A percentile compares a stretch with the other conserved stretches of the same genome.
Conservation (phyloP, 2,888 invertebrate genomes). For the Noctuana brunneofusca region DNA sequence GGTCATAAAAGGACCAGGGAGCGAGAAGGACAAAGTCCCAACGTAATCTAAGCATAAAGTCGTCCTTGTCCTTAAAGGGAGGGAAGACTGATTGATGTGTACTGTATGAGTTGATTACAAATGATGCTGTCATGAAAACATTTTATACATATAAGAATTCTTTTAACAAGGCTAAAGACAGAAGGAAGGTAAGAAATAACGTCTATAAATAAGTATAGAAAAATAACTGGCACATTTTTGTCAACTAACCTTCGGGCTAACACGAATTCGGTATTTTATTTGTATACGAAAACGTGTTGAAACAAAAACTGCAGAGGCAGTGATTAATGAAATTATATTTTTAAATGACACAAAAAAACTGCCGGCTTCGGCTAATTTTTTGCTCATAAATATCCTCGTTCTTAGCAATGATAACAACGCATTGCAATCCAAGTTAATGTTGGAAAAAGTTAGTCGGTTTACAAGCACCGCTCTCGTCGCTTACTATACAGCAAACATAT, state of each 20-base stretch:
- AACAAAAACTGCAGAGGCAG: background rate
- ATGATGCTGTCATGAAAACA: too few relatives aligned
- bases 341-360: constrained; percentile 7
- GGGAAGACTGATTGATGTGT: too few relatives aligned
- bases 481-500: too few relatives aligned
- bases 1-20: too few relatives aligned
- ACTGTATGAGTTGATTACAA: too few relatives aligned
- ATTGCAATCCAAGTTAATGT: background rate
- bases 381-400: constrained; percentile 7
- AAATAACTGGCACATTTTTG: background rate
- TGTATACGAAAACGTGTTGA: background rate
- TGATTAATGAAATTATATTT: background rate
- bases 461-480: too few relatives aligned
- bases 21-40: too few relatives aligned
- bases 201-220: background rate
- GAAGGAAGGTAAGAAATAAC: too few relatives aligned
- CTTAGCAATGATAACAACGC: background rate
- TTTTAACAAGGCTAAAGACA: too few relatives aligned
- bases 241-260: background rate
- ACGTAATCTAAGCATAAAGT: too few relatives aligned
- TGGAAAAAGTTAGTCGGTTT: background rate
- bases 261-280: background rate
- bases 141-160: too few relatives aligned
- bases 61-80: too few relatives aligned
- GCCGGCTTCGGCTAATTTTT: background rate